These are phyloP conservation scores for Parapristionchus giblindavisi DNA, from an alignment of 2,888 invertebrate species.

Conservation along the genomic window DNA sequence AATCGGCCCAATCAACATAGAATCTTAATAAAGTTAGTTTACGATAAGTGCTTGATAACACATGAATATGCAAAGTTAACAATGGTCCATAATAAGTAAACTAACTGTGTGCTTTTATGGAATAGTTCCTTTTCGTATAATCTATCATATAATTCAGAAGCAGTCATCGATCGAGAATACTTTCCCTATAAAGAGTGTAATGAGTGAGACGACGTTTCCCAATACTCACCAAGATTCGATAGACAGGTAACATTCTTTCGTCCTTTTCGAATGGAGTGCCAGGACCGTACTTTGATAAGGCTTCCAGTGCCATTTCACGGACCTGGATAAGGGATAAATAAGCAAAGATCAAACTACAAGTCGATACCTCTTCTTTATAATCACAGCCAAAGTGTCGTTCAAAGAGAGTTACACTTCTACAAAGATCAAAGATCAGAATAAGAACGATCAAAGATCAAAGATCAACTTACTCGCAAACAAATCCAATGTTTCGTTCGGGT, in stretches of 20 bases:
- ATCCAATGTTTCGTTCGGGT: slow-evolving; percentile 23
- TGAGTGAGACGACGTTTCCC: background rate
- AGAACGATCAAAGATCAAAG: background rate
- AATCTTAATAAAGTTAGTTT: slow-evolving; percentile 14
- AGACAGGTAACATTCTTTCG: slow-evolving; percentile 41
- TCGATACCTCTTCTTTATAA: slow-evolving; percentile 33
- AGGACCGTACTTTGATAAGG: slow-evolving; percentile 38
- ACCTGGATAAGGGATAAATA: slow-evolving; percentile 9
- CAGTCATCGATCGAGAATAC: slow-evolving; percentile 40
- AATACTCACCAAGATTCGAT: slow-evolving; percentile 40
- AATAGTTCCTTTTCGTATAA: slow-evolving; percentile 37
- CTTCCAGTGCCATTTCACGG: slow-evolving; percentile 39
- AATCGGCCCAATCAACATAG: slow-evolving; percentile 36
- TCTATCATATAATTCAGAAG: slow-evolving; percentile 35
- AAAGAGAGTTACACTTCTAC: slow-evolving; percentile 30
- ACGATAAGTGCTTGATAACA: background rate
- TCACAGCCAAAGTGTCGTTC: slow-evolving; percentile 35
- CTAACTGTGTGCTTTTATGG: background rate
- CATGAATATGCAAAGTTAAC: background rate
- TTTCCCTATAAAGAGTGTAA: slow-evolving; percentile 5
- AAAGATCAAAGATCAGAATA: slow-evolving; percentile 19
- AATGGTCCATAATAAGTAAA: background rate
- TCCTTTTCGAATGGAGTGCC: slow-evolving; percentile 40
- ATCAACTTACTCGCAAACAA: slow-evolving; percentile 30
- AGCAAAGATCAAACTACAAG: slow-evolving; percentile 10